Percentiles rank a stretch among this genome's conserved stretches.
phyloP scores from a whole-genome alignment of 92 coral and sea anemone genomes.

The Blastomussa wellsi region DNA sequence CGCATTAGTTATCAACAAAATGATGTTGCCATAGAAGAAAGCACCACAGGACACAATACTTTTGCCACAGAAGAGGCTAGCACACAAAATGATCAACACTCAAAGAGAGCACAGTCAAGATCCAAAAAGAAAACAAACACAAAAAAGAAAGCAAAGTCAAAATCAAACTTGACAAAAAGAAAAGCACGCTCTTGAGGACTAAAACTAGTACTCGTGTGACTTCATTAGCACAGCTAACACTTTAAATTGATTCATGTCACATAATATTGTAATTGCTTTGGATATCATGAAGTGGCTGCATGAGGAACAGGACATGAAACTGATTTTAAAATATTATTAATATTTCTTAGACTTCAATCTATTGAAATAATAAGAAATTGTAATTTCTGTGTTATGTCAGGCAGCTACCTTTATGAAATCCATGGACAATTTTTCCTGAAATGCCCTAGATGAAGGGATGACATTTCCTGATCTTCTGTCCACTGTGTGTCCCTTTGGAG shows the following conservation, averaged over 20 bases:
- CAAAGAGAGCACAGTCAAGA: not conserved
- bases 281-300: no score
- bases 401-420: conserved; percentile 63
- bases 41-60: not conserved
- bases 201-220: no score
- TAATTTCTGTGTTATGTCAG: not conserved
- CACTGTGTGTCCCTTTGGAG: conserved; percentile 28
- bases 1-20: conserved; percentile 30
- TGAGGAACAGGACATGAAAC: no score
- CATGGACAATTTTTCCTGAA: conserved; percentile 48
- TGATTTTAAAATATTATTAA: no score
- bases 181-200: not conserved
- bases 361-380: no score
- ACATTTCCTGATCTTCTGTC: conserved; percentile 28
- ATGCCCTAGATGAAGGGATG: conserved; percentile 46
- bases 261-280: no score
- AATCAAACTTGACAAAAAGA: not conserved
- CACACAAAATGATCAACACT: not conserved
- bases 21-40: conserved; percentile 16
- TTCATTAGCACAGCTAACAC: no score
- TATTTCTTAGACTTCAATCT: not conserved
- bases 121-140: not conserved
- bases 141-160: not conserved
- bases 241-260: no score
- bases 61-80: not conserved